phyloP scores from a whole-genome alignment of 2,113 vertebrate species.

The Eulemur macaco region DNA sequence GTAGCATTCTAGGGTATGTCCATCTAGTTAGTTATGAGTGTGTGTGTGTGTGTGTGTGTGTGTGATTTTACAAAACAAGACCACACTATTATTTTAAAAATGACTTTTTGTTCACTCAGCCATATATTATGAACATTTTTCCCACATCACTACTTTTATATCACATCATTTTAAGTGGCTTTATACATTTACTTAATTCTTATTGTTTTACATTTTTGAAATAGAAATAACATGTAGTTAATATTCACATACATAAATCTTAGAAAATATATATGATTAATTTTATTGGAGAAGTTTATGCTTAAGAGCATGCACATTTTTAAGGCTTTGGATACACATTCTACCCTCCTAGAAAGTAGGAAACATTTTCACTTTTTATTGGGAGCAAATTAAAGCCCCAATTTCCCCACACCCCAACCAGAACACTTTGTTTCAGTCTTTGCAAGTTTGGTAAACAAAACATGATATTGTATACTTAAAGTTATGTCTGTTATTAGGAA shows the following conservation, averaged over 20 bases:
- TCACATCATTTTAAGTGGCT: neutral
- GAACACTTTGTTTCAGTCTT: neutral
- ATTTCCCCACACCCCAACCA: neutral
- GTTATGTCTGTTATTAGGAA: neutral
- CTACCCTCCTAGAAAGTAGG: neutral
- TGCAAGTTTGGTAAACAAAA: neutral
- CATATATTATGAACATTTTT: neutral
- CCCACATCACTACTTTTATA: neutral
- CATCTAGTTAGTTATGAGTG: neutral
- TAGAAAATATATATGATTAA: neutral
- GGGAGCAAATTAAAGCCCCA: neutral
- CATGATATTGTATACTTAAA: neutral
- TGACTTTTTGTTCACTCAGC: neutral
- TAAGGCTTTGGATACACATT: neutral
- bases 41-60: neutral
- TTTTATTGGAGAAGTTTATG: neutral
- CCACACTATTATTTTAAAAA: neutral
- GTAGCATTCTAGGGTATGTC: neutral
- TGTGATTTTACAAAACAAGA: slow-evolving; percentile 11
- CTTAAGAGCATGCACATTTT: neutral
- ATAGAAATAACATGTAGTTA: neutral
- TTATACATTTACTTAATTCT: neutral
- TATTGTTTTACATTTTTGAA: neutral
- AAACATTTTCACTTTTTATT: neutral
- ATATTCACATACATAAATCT: neutral